Evolutionary conservation across 2,113 vertebrate genomes (phyloP), one percentile per base, ranked within the genome.

Genomic region (Lethenteron camtschaticum): DNA sequence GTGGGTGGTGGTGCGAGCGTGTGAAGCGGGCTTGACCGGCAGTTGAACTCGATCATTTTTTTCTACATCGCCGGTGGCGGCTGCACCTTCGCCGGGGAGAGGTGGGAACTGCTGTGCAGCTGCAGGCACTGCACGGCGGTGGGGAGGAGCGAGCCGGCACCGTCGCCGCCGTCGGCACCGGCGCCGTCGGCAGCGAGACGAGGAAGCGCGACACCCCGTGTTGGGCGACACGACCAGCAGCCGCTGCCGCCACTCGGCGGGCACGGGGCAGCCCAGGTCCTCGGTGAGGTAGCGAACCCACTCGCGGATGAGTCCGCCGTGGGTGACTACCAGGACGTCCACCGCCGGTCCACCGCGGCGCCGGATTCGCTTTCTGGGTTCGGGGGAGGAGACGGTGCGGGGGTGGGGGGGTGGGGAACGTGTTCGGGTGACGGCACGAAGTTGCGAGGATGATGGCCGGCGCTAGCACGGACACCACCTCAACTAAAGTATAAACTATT

Each of bases 251-350:
- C n/a, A 9, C n/a, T 24, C 63, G n/a, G 63, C n/a, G n/a, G 63
- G 63, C n/a, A 66, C 20, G 63, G 63, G n/a, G 63, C 63, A 66
- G 63, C 63, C 20, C n/a, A 66, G 63, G 63, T 66, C 63, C n/a
- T 66, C n/a, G n/a, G 24, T 20, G 9, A 66, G 63, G 10, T 66
- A 20, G n/a, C 20, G 63, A 20, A 66, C 10, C 63, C 63, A 66
- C 63, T 66, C n/a, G 63, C 63, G 63, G 63, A 66, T 66, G 63
- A 20, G n/a, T 66, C 63, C 63, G 24, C 63, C 63, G 10, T 66
- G 63, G 24, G n/a, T 66, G n/a, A 66, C 63, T 20, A 66, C 63
- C 63, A 66, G 63, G 10, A 66, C 63, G n/a, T 66, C 63, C 20
- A 10, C 63, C n/a, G n/a, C 63, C 9, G 24, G 10, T 66, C 63